These are phyloP conservation scores for Intoshia linei DNA, from an alignment of 1,140 invertebrate genomes.

Conservation along the genomic window DNA sequence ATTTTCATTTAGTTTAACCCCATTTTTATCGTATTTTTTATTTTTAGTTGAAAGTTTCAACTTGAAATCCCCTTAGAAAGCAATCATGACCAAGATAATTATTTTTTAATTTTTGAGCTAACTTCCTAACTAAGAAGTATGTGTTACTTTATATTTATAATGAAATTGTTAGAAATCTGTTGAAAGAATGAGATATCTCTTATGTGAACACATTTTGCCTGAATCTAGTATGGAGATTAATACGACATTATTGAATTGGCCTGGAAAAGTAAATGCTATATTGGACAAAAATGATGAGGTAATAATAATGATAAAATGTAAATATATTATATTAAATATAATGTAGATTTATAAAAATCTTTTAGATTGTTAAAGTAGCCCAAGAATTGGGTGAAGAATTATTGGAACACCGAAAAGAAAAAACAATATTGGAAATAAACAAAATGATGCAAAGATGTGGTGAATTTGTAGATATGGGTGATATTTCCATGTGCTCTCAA, in stretches of 20 bases:
- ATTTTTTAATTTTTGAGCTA: not conserved
- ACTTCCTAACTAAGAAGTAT: not conserved
- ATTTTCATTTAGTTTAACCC: too few relatives aligned
- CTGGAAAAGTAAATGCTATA: constrained; percentile 16
- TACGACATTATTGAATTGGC: constrained; percentile 19
- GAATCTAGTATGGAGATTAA: constrained; percentile 19
- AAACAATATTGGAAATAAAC: constrained; percentile 33
- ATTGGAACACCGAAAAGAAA: constrained; percentile 31
- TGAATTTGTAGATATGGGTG: constrained; percentile 26
- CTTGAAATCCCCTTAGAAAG: not conserved
- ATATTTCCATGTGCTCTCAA: constrained; percentile 23
- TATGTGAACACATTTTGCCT: constrained; percentile 18
- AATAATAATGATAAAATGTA: constrained; percentile 5
- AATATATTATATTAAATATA: not conserved
- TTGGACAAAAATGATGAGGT: constrained; percentile 22
- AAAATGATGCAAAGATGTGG: constrained; percentile 33
- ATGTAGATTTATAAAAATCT: constrained; percentile 3
- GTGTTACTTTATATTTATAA: not conserved
- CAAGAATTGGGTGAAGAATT: constrained; percentile 43
- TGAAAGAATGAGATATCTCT: constrained; percentile 15
- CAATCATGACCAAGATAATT: not conserved
- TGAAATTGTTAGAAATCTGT: constrained; percentile 10
- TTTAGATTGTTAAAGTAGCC: constrained; percentile 35
- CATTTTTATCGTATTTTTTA: not conserved
- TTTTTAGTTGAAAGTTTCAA: not conserved